Evolutionary conservation across 2,888 invertebrate species (phyloP), one percentile per base, ranked within the genome.

Genomic region (Scaptomyza tumidula): DNA sequence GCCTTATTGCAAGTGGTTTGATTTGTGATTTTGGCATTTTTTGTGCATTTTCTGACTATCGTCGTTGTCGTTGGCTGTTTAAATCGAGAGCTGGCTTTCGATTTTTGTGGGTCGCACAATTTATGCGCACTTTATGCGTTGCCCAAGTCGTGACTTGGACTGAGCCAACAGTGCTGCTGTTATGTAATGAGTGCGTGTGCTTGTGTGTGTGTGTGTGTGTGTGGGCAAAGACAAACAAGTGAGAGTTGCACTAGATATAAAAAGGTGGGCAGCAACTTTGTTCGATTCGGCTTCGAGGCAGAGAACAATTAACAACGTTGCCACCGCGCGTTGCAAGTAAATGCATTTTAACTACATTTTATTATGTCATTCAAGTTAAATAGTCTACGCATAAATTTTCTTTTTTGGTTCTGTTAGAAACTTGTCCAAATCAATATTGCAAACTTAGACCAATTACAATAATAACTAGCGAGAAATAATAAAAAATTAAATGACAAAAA

Each of bases 51-150:
- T 37, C n/a, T n/a, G 13, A 35, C 35, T 65, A 37, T 45, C 27
- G 14, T 29, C 1, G 31, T 11, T 75, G 58, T 71, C 52, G 72
- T 58, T 37, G 14, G 58, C 58, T 67, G 67, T 61, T 59, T 63
- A 67, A 65, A 65, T 80, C 55, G 35, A 53, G 67, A 55, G 77
- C 64, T 75, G 61, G 80, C 61, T 70, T 78, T 78, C 79, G 61
- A 68, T 75, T 85, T 80, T 81, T 82, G 82, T 85, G 72, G 85
- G 87, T 87, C 82, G 87, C 61, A 65, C 88, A 87, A 82, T 82
- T 82, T 82, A 87, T 81, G 81, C 81, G 86, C 81, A 84, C 84
- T 80, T 74, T 76, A 67, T 73, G 79, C 82, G 31, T 85, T 66
- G 61, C 68, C 59, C 78, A 76, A 78, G 80, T 87, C 88, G 82